Percentiles rank a stretch among this genome's conserved stretches.
Evolutionary conservation across 92 coral and sea anemone species (phyloP).

Genomic region (Zoanthus solanderi): DNA sequence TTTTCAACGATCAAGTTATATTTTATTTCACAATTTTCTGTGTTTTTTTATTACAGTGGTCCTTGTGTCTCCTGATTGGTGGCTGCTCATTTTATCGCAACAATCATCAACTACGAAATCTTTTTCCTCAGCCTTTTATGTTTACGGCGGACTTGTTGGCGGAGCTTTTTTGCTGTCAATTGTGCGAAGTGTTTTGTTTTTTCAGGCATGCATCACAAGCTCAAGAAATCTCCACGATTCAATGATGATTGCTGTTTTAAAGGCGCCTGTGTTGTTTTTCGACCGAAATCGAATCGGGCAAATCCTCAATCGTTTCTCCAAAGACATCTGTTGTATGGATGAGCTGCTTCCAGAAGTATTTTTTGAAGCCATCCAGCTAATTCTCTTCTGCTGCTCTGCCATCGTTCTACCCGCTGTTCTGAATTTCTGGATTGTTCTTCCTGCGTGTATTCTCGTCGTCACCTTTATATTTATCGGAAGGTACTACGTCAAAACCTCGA

Average conservation of each 20-base stretch:
- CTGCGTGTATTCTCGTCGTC: constrained; percentile 50
- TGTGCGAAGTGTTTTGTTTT: constrained; percentile 66
- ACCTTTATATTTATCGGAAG: constrained; percentile 61
- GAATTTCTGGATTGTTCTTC: constrained; percentile 69
- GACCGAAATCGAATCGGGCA: constrained; percentile 72
- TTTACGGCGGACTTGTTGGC: constrained; percentile 68
- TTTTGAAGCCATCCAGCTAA: constrained; percentile 69
- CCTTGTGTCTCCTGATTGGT: constrained; percentile 71
- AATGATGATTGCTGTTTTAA: constrained; percentile 61
- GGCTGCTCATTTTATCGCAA: constrained; percentile 61
- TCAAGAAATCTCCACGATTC: constrained; percentile 63
- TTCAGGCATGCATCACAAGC: constrained; percentile 58
- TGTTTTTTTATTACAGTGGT: constrained; percentile 26
- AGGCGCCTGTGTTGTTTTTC: constrained; percentile 70
- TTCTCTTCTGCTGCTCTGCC: constrained; percentile 61
- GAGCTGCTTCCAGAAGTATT: constrained; percentile 71
- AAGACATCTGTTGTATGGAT: constrained; percentile 75
- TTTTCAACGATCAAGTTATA: too few species aligned
- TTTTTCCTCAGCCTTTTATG: constrained; percentile 44
- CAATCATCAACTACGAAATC: constrained; percentile 49
- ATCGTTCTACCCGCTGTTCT: constrained; percentile 63
- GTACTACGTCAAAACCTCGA: constrained; percentile 62
- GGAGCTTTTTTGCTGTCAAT: constrained; percentile 65
- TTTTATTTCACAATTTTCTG: too few species aligned
- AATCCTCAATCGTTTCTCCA: constrained; percentile 71